These are phyloP conservation scores for Palythoa grandis DNA, from an alignment of 92 coral and sea anemone species.

Conservation along the genomic window DNA sequence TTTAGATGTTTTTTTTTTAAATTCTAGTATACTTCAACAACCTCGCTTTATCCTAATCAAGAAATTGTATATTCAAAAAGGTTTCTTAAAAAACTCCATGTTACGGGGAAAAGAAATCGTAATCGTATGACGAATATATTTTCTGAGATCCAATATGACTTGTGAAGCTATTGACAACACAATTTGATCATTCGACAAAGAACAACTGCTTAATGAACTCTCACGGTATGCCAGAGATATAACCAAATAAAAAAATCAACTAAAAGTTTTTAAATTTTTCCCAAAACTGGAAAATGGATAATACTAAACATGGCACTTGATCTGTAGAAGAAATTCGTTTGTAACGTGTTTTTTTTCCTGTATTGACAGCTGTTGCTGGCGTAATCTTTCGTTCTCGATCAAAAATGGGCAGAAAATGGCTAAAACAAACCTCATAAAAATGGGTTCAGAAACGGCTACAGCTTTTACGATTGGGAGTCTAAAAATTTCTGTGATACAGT, in stretches of 20 bases:
- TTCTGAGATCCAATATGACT: background rate
- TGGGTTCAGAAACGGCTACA: background rate
- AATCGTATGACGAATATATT: background rate
- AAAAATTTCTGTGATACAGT: background rate
- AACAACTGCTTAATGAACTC: constrained; percentile 18
- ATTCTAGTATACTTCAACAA: constrained; percentile 18
- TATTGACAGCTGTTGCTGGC: constrained; percentile 30
- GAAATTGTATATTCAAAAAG: background rate
- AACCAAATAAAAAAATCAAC: background rate
- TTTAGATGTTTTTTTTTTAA: background rate
- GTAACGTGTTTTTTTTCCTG: constrained; percentile 16
- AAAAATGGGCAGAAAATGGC: background rate
- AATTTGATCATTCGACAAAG: background rate
- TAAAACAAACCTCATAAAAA: background rate
- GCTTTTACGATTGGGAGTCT: background rate
- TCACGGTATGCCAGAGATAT: background rate
- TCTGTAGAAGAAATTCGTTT: background rate
- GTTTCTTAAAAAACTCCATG: background rate
- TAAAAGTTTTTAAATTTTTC: background rate
- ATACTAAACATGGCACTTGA: background rate
- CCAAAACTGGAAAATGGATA: background rate
- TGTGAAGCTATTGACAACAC: background rate
- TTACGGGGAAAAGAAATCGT: background rate
- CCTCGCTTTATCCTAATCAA: background rate
- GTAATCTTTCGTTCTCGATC: constrained; percentile 20